Evolutionary conservation across 2,888 invertebrate genomes (phyloP), one percentile per base, ranked within the genome.

Genomic region (Anarsia innoxiella): DNA sequence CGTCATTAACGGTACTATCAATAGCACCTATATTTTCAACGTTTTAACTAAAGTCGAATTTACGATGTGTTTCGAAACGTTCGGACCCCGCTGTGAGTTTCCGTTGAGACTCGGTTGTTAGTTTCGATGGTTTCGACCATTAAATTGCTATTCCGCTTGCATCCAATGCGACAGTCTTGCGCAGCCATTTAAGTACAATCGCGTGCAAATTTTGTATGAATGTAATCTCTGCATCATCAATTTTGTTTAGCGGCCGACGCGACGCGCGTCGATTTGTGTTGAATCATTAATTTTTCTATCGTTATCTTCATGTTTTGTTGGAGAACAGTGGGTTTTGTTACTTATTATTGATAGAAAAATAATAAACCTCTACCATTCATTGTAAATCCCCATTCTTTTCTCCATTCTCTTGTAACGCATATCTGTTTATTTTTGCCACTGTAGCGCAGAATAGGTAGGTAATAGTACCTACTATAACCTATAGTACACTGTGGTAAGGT

Each of bases 171-270:
- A 49, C 51, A 46, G 43, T 50, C 49, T 53, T 50, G 48, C 41
- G 50, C 40, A 49, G 44, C 23, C 44, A 48, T 48, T 52, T 48
- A 48, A 23, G 48, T 47, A 49, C 36, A 46, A 44, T 45, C 36
- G 40, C 31, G 40, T 42, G 29, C 27, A 38, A 36, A 38, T 37
- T 29, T 39, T 37, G 26, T 37, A 33, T 40, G 13, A 11, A 9
- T 2, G 10, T 5, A n/a, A 25, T 25, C 14, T 33, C 2, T 15
- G 16, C 23, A 30, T 30, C 36, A 36, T 40, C 23, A 36, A 40
- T 40, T 31, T 31, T 27, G 23, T 36, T 15, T n/a, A n/a, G n/a
- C n/a, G n/a, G n/a, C 5, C 5, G 19, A 12, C 26, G 15, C 27
- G 31, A 19, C 23, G 15, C 23, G 23, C 13, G 32, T 12, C n/a